Percentiles rank a stretch among this genome's conserved stretches.
phyloP scores from a whole-genome alignment of 37 sponge, comb jelly and placozoan species.

The Aplysina aerophoba region DNA sequence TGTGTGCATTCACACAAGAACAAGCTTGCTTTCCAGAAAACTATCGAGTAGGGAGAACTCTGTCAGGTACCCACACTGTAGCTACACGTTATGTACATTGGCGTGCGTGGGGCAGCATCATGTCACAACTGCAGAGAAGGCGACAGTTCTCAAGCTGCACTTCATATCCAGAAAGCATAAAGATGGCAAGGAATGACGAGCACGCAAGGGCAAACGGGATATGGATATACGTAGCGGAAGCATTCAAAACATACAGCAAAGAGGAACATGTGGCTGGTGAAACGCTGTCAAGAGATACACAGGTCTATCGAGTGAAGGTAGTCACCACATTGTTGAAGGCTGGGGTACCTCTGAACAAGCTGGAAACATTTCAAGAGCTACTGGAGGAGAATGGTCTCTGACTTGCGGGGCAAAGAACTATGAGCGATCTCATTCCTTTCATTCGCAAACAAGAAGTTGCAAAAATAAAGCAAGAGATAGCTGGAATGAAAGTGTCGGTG shows the following conservation, averaged over 20 bases:
- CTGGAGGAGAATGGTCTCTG: slow-evolving; percentile 49
- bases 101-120: too few relatives aligned
- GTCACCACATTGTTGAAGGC: slow-evolving; percentile 39
- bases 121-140: too few relatives aligned
- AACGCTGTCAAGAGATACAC: slow-evolving; percentile 45
- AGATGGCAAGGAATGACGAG: background rate
- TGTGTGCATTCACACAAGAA: too few relatives aligned
- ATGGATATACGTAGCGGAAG: slow-evolving; percentile 39
- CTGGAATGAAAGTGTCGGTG: slow-evolving; percentile 44
- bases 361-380: slow-evolving; percentile 29
- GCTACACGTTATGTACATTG: too few relatives aligned
- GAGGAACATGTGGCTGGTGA: slow-evolving; percentile 43
- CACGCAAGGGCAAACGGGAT: slow-evolving; percentile 25
- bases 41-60: too few relatives aligned
- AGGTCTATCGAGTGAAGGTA: slow-evolving; percentile 57
- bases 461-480: slow-evolving; percentile 34
- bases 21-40: too few relatives aligned
- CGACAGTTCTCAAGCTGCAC: slow-evolving; percentile 25
- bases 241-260: background rate
- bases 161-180: slow-evolving; percentile 24
- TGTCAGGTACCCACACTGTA: too few relatives aligned
- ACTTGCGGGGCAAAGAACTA: background rate
- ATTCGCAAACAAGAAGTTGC: slow-evolving; percentile 15
- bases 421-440: slow-evolving; percentile 42
- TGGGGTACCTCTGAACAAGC: slow-evolving; percentile 40